Conservation (phyloP, 2,888 invertebrate species). For the Scaptomyza caliginosa region DNA sequence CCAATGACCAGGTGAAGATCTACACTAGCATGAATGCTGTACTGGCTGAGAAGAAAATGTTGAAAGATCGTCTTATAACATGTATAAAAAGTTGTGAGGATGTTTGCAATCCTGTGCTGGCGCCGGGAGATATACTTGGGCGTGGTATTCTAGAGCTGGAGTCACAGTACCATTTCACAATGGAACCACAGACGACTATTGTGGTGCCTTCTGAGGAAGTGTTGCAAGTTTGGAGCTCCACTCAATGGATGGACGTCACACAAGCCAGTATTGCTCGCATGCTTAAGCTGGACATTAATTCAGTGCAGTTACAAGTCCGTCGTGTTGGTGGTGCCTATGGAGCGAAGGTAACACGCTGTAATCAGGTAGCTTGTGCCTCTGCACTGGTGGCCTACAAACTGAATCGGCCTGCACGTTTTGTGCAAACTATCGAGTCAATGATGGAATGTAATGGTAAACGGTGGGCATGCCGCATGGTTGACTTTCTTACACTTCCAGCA, state of each 20-base stretch:
- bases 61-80: constrained; percentile 62
- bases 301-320: constrained; percentile 89
- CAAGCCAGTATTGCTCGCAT: constrained; percentile 86
- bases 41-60: constrained; percentile 67
- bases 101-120: neutral
- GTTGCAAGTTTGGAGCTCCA: constrained; percentile 87
- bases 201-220: constrained; percentile 89
- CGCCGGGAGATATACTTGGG: constrained; percentile 54
- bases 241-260: constrained; percentile 87
- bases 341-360: constrained; percentile 88
- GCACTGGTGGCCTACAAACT: constrained; percentile 87
- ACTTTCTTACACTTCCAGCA: constrained; percentile 66
- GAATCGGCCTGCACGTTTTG: constrained; percentile 88
- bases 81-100: constrained; percentile 15
- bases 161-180: constrained; percentile 89
- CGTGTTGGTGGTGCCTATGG: constrained; percentile 94
- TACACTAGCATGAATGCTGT: constrained; percentile 84
- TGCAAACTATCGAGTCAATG: constrained; percentile 89
- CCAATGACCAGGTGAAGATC: constrained; percentile 67
- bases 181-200: constrained; percentile 90
- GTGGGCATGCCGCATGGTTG: constrained; percentile 85
- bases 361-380: constrained; percentile 87
- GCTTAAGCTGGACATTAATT: constrained; percentile 85
- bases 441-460: constrained; percentile 90
- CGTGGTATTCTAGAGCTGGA: constrained; percentile 86